A percentile compares a stretch with the other conserved stretches of the same genome.
Evolutionary conservation across 2,888 invertebrate genomes (phyloP).

Genomic region (Alloscopus bannaensis): DNA sequence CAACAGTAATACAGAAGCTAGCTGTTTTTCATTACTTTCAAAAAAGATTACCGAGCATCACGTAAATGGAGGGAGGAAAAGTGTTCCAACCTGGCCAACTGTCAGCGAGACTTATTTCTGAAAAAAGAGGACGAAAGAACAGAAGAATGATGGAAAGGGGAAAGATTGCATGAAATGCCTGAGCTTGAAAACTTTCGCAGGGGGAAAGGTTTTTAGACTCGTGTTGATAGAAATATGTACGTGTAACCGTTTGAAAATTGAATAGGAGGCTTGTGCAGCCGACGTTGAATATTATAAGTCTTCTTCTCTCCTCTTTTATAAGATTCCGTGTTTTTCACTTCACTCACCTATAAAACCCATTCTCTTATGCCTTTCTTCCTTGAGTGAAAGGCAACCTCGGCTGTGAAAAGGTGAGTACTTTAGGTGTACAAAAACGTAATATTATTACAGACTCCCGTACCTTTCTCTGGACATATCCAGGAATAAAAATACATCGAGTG

Average conservation of each 20-base stretch:
- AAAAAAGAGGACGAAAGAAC: slow-evolving; percentile 10
- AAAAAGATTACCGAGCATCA: slow-evolving; percentile 4
- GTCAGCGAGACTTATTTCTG: slow-evolving; percentile 16
- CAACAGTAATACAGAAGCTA: neutral
- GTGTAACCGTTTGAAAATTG: slow-evolving; percentile 44
- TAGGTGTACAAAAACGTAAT: neutral
- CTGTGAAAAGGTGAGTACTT: neutral
- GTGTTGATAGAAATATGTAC: slow-evolving; percentile 22
- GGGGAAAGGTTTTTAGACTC: neutral
- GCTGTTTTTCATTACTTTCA: slow-evolving; percentile 40
- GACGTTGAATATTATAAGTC: neutral
- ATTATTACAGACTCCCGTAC: neutral
- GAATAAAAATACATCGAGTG: slow-evolving; percentile 23
- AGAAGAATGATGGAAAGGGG: slow-evolving; percentile 39
- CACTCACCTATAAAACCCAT: no score
- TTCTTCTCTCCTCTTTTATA: no score
- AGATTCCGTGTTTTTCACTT: no score
- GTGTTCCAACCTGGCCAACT: slow-evolving; percentile 42
- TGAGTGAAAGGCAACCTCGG: neutral
- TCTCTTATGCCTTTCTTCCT: no score
- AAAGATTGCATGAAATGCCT: slow-evolving; percentile 27
- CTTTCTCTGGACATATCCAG: neutral
- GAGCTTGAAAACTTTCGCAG: neutral
- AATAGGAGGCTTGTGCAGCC: slow-evolving; percentile 14
- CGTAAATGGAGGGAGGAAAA: neutral